These are phyloP conservation scores for Aepyceros melampus DNA, from an alignment of 2,113 vertebrate species.

Conservation along the genomic window DNA sequence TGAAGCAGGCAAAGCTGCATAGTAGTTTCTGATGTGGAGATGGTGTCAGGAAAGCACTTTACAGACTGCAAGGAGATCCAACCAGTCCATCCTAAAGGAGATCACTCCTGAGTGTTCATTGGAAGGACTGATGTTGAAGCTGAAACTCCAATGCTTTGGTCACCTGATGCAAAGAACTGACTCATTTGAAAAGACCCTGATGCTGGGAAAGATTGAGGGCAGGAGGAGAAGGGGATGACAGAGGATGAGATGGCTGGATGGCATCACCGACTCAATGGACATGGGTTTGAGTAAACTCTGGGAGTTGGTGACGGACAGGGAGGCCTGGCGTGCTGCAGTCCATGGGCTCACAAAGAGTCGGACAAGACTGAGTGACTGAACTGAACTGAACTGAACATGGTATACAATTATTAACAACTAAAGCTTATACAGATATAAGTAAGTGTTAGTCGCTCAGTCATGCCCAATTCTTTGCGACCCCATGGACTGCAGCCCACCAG, in stretches of 20 bases:
- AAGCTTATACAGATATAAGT: not conserved
- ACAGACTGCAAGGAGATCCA: not conserved
- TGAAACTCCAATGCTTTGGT: not conserved
- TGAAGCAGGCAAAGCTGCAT: not conserved
- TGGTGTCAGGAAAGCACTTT: not conserved
- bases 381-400: not conserved
- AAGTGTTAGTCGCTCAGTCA: too few relatives aligned
- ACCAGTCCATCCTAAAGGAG: not conserved
- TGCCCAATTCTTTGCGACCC: rapidly evolving
- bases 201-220: not conserved
- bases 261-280: not conserved
- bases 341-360: rapidly evolving
- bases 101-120: not conserved
- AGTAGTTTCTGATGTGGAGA: not conserved
- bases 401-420: not conserved
- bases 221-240: not conserved
- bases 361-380: not conserved
- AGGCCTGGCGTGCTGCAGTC: rapidly evolving
- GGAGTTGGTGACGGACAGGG: rapidly evolving
- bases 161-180: not conserved
- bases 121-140: not conserved
- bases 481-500: too few relatives aligned
- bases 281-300: not conserved
- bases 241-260: not conserved
- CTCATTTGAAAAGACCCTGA: not conserved